Evolutionary conservation across 1,140 invertebrate species (phyloP).

Genomic region (Polyergus mexicanus): DNA sequence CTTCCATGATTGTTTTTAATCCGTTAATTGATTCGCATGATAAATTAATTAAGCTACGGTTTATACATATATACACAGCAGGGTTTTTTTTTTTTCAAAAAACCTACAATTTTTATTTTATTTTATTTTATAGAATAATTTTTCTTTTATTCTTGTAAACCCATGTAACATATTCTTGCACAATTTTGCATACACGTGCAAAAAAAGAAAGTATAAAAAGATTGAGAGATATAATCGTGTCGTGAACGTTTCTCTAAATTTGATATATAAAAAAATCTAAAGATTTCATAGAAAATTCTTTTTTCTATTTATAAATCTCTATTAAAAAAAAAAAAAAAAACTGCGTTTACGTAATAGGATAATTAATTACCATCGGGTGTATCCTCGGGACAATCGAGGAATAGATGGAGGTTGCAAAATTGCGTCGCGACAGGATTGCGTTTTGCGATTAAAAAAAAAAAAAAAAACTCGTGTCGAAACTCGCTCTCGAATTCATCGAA

Average conservation of each 20-base stretch:
- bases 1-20: not conserved
- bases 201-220: not conserved
- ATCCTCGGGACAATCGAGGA: not conserved
- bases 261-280: not conserved
- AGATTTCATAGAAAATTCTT: not conserved
- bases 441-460: too few species aligned
- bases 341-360: too few species aligned
- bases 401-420: not conserved
- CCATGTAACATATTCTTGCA: not conserved
- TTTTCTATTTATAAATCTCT: not conserved
- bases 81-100: not conserved
- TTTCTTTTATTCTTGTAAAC: not conserved
- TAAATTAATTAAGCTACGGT: not conserved
- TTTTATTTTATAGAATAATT: not conserved
- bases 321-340: too few species aligned
- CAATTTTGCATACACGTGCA: not conserved
- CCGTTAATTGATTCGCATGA: not conserved
- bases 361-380: constrained; percentile 47
- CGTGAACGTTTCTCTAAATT: too few species aligned
- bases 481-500: not conserved
- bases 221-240: too few species aligned
- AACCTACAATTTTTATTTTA: not conserved
- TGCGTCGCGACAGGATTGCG: not conserved
- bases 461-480: not conserved
- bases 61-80: not conserved